A percentile compares a stretch with the other conserved stretches of the same genome.
Evolutionary conservation across 2,113 vertebrate genomes (phyloP).

Genomic region (Xenopus borealis): DNA sequence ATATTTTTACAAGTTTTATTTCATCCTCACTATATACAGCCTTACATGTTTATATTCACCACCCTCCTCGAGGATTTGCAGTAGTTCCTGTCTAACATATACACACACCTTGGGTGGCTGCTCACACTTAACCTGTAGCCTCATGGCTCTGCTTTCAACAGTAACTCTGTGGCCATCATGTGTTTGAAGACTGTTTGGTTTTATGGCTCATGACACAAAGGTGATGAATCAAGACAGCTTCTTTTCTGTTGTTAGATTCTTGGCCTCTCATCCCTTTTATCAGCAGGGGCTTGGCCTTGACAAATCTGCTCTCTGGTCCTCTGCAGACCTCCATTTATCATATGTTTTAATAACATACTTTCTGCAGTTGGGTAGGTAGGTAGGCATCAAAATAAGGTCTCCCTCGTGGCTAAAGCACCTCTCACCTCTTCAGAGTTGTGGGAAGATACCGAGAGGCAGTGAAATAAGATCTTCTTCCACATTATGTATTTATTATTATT

Average conservation of each 20-base stretch:
- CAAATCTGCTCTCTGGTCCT: not conserved
- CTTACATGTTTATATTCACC: not conserved
- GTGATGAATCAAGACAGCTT: conserved; percentile 9
- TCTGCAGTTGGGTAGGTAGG: not conserved
- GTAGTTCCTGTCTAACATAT: conserved; percentile 10
- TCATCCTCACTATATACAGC: not conserved
- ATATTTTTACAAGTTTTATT: too few relatives aligned
- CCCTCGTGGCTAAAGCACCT: not conserved
- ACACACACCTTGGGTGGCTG: conserved; percentile 43
- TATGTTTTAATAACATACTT: not conserved
- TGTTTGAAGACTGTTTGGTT: conserved; percentile 15
- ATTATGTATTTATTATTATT: not conserved
- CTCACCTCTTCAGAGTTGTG: not conserved
- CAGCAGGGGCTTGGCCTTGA: conserved; percentile 12
- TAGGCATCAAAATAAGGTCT: not conserved
- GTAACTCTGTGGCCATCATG: conserved; percentile 20
- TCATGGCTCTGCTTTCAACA: conserved; percentile 18
- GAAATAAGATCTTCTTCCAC: not conserved
- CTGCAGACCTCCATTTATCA: conserved; percentile 4
- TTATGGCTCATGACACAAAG: conserved; percentile 38
- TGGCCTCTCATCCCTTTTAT: conserved; percentile 15
- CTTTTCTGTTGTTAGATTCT: not conserved
- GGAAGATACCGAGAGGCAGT: not conserved
- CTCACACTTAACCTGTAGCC: conserved; percentile 39
- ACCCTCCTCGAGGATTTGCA: not conserved